Evolutionary conservation across 2,113 vertebrate genomes (phyloP), one percentile per base, ranked within the genome.

Genomic region (Malurus alboscapulatus): DNA sequence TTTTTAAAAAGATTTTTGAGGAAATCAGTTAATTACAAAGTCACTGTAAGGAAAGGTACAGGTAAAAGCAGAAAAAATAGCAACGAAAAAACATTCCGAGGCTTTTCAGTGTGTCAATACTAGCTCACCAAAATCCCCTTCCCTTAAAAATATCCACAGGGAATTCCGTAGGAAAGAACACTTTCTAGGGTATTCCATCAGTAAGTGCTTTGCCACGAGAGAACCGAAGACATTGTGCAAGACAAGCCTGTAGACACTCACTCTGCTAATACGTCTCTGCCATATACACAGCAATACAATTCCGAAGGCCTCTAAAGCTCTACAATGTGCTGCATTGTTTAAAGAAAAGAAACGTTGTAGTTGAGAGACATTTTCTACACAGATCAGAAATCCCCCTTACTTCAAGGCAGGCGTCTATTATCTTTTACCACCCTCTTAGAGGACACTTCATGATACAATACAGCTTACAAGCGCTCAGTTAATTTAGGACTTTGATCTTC

Each of bases 261-360:
- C 66, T 61, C 78, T 69, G 45, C 81, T 66, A 30, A 72, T 2
- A 9, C 0, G 1, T 29, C 78, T 77, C 20, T 80, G 68, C 75
- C 79, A 59, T 17, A 66, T 0, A 54, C 48, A 26, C 5, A 63
- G 91, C 51, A 74, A n/a, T 29, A 36, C 72, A 55, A 72, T 65
- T 71, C 75, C 45, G 30, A 72, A 86, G 94, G 93, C 92, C 95
- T 88, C 71, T 45, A 48, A 34, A 9, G 17, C 40, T 48, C 91
- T 47, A 93, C 95, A 96, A 86, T 57, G 69, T 71, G 92, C 93
- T 94, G 92, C 93, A 94, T 90, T 94, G 96, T 94, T 86, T 57
- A 17, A 77, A 78, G 58, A 42, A 66, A 40, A 90, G n/a, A 87
- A 93, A 71, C 12, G 17, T 2, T 67, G 36, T 3, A 87, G 25